Percentiles rank a stretch among this genome's conserved stretches.
phyloP scores from a whole-genome alignment of 1,140 invertebrate species.

The Trachymyrmex septentrionalis region DNA sequence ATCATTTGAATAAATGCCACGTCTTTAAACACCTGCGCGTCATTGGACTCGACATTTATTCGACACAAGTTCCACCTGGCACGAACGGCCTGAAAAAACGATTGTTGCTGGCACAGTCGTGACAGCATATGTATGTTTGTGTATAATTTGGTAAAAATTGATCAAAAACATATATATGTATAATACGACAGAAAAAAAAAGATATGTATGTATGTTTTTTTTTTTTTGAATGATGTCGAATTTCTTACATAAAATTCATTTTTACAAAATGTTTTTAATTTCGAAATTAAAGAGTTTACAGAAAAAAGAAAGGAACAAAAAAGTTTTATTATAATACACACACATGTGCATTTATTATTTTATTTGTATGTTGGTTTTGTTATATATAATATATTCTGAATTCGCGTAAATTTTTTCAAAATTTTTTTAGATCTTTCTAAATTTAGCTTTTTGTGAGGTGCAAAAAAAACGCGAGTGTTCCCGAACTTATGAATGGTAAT shows the following conservation, averaged over 20 bases:
- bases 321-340: no score
- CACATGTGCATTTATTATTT: no score
- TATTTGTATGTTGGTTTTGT: no score
- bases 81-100: slow-evolving; percentile 21
- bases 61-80: slow-evolving; percentile 32
- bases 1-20: slow-evolving; percentile 72
- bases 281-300: no score
- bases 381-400: no score
- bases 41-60: slow-evolving; percentile 65
- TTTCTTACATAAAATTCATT: no score
- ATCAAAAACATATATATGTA: neutral
- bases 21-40: slow-evolving; percentile 52
- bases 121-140: neutral
- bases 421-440: no score
- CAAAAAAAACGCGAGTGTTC: no score
- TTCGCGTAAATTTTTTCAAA: neutral
- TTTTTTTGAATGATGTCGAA: no score
- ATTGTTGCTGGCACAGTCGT: neutral
- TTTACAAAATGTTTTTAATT: no score
- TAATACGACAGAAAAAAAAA: neutral
- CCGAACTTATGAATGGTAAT: neutral
- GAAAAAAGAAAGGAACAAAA: no score
- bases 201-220: neutral
- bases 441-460: no score
- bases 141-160: neutral